A percentile compares a stretch with the other conserved stretches of the same genome.
These are phyloP conservation scores for Hydropsyche tenuis DNA, from an alignment of 1,140 invertebrate genomes.

Conservation along the genomic window DNA sequence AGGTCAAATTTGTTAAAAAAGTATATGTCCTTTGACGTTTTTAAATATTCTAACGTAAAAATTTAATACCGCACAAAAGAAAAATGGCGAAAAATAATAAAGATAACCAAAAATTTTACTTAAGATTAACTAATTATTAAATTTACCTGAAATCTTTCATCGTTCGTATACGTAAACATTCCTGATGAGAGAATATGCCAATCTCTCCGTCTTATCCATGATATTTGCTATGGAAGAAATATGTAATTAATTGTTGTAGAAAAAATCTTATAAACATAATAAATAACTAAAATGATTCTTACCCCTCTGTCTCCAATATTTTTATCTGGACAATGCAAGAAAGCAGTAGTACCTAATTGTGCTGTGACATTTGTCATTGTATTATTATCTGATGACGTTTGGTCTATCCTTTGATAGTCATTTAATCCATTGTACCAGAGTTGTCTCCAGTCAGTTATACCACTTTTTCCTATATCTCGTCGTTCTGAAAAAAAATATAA, in stretches of 20 bases:
- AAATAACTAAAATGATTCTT: conserved; percentile 26
- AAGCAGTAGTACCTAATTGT: conserved; percentile 62
- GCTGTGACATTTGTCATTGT: conserved; percentile 59
- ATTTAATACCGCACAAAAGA: too few relatives aligned
- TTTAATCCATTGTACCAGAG: conserved; percentile 68
- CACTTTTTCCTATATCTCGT: conserved; percentile 42
- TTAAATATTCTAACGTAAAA: too few relatives aligned
- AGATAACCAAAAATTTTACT: too few relatives aligned
- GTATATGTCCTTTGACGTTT: too few relatives aligned
- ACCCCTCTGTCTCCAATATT: conserved; percentile 55
- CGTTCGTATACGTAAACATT: conserved; percentile 88
- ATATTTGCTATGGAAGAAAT: conserved; percentile 70
- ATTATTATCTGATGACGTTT: conserved; percentile 57
- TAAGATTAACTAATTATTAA: not conserved
- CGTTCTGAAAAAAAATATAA: conserved; percentile 36
- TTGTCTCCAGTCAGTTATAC: conserved; percentile 64
- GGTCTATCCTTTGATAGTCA: conserved; percentile 66
- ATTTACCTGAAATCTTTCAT: conserved; percentile 84
- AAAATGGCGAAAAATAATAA: too few relatives aligned
- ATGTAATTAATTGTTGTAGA: too few relatives aligned
- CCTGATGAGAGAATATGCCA: conserved; percentile 93
- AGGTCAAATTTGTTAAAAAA: too few relatives aligned
- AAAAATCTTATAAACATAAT: not conserved
- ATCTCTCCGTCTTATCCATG: conserved; percentile 88
- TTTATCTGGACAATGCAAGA: conserved; percentile 61